These are phyloP conservation scores for Watersipora subatra DNA, from an alignment of 1,140 invertebrate species.

Conservation along the genomic window DNA sequence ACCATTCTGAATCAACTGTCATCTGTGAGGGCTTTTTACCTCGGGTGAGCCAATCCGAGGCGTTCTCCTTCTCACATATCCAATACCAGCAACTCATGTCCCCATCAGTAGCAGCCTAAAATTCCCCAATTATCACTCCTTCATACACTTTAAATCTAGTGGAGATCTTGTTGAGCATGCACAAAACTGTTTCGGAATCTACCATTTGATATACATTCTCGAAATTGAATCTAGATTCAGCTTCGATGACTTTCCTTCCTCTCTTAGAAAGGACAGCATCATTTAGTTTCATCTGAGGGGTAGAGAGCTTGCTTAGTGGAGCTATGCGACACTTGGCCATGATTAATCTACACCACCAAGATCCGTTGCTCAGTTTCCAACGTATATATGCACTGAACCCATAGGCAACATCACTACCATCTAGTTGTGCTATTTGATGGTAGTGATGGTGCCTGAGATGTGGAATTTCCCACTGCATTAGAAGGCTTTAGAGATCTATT, in stretches of 20 bases:
- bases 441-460: too few species aligned
- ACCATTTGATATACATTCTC: conserved; percentile 2
- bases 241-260: conserved; percentile 1
- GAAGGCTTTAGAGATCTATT: background rate
- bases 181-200: conserved; percentile 5
- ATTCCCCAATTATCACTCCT: conserved; percentile 1
- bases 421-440: background rate
- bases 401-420: conserved; percentile 6
- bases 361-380: background rate
- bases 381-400: conserved; percentile 3
- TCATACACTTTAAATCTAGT: conserved; percentile 5
- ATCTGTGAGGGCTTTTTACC: background rate
- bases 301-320: background rate
- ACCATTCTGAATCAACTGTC: background rate
- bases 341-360: background rate
- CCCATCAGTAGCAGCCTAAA: conserved; percentile 4
- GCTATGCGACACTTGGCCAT: conserved; percentile 1
- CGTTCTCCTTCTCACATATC: background rate
- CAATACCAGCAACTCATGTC: conserved; percentile 1
- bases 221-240: background rate
- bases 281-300: conserved; percentile 1
- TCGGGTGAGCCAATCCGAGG: conserved; percentile 5
- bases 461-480: background rate
- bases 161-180: conserved; percentile 1
- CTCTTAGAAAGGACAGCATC: conserved; percentile 2